A percentile compares a stretch with the other conserved stretches of the same genome.
These are phyloP conservation scores for Dryocosmus kuriphilus DNA, from an alignment of 2,888 invertebrate species.

Conservation along the genomic window DNA sequence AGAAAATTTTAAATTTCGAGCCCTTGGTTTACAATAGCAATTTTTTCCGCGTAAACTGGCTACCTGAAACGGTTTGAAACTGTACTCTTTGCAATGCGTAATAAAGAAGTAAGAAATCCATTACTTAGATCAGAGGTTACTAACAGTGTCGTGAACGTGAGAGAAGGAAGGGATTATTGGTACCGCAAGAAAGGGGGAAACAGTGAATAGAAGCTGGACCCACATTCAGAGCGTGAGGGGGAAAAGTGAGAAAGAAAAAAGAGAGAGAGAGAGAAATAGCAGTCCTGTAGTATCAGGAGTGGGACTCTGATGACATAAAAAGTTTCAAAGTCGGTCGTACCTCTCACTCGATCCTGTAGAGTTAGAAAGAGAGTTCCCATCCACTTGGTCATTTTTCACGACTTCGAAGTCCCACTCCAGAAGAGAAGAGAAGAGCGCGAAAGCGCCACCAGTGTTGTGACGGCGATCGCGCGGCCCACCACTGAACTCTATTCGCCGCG, in stretches of 20 bases:
- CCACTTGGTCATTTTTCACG: not conserved
- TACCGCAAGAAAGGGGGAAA: not conserved
- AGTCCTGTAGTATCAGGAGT: constrained; percentile 29
- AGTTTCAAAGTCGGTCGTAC: constrained; percentile 42
- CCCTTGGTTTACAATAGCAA: too few relatives aligned
- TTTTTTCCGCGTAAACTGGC: too few relatives aligned
- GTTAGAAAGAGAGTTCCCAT: not conserved
- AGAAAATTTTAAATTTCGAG: too few relatives aligned
- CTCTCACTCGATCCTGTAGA: not conserved
- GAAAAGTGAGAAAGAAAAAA: constrained; percentile 36
- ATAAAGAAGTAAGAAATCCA: not conserved
- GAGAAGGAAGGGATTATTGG: constrained; percentile 8
- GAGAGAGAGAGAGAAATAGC: constrained; percentile 44
- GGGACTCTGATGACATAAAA: constrained; percentile 47
- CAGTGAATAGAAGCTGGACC: not conserved
- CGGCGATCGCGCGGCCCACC: constrained; percentile 67
- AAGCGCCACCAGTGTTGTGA: constrained; percentile 71
- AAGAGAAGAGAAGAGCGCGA: constrained; percentile 46
- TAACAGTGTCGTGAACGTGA: not conserved
- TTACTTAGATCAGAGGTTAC: not conserved
- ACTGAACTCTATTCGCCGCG: constrained; percentile 18
- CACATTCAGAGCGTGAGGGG: constrained; percentile 39
- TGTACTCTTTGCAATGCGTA: not conserved
- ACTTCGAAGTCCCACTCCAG: constrained; percentile 20
- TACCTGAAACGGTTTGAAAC: too few relatives aligned